Evolutionary conservation across 2,113 vertebrate genomes (phyloP).

Genomic region (Phoenicopterus ruber): DNA sequence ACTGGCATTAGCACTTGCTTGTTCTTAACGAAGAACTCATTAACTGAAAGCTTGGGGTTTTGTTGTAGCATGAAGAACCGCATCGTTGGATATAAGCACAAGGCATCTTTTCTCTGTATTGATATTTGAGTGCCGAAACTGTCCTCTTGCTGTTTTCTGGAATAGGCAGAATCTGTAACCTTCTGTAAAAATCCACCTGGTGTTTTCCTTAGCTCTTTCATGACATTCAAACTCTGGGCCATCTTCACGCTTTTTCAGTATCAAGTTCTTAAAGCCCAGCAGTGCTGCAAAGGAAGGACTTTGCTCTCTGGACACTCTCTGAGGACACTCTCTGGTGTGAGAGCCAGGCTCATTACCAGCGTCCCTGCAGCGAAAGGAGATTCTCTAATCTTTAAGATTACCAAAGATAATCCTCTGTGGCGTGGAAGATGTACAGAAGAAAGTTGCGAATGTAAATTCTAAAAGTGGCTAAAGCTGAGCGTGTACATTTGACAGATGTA

Average conservation of each 20-base stretch:
- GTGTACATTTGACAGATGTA: neutral
- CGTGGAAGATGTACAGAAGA: neutral
- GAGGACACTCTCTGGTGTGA: neutral
- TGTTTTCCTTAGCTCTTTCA: neutral
- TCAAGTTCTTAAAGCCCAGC: neutral
- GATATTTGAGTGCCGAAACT: neutral
- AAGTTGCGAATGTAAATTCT: neutral
- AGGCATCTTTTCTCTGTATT: neutral
- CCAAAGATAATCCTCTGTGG: neutral
- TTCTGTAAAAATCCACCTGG: neutral
- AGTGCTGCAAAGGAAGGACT: neutral
- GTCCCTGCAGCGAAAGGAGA: neutral
- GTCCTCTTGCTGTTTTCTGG: neutral
- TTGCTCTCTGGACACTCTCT: too few species aligned
- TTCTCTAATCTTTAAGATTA: neutral
- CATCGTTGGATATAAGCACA: neutral
- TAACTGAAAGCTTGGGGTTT: neutral
- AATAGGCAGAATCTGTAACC: neutral
- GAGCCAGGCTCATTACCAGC: neutral
- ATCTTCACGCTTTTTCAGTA: neutral
- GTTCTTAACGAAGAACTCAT: neutral
- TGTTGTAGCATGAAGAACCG: neutral
- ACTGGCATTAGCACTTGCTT: neutral
- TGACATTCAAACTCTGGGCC: neutral
- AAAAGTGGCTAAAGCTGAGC: neutral